Conservation (phyloP, 1,140 invertebrate genomes). For the Drosophila bipectinata region DNA sequence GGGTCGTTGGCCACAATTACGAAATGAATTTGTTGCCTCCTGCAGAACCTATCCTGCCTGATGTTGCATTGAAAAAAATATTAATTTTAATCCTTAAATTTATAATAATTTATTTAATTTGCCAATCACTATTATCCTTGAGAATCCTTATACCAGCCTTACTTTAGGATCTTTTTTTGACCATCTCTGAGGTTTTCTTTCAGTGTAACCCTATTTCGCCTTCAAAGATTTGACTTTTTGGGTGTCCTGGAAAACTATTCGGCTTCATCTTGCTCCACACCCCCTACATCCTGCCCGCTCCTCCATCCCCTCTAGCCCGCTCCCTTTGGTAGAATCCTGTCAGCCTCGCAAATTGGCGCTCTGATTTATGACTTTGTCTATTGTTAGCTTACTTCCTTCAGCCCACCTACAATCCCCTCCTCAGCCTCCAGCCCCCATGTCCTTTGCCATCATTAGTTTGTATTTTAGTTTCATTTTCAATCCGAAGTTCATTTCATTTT, state of each 20-base stretch:
- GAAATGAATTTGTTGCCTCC: constrained; percentile 75
- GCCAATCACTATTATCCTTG: not conserved
- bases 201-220: constrained; percentile 5
- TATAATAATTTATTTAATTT: not conserved
- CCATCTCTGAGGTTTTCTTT: not conserved
- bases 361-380: constrained; percentile 81
- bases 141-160: not conserved
- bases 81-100: not conserved
- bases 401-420: not conserved
- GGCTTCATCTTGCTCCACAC: constrained; percentile 23
- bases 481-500: constrained; percentile 80
- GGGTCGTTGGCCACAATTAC: constrained; percentile 80
- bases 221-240: constrained; percentile 41
- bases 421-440: not conserved
- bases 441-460: constrained; percentile 60
- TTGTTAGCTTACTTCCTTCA: constrained; percentile 40
- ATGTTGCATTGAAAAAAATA: constrained; percentile 9
- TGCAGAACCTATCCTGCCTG: constrained; percentile 19
- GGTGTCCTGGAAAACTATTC: constrained; percentile 58
- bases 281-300: constrained; percentile 10
- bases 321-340: constrained; percentile 52
- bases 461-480: constrained; percentile 72
- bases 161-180: not conserved
- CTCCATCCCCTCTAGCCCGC: constrained; percentile 3
- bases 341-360: constrained; percentile 74